These are phyloP conservation scores for Terebella lapidaria DNA, from an alignment of 2,888 invertebrate species.

Conservation along the genomic window DNA sequence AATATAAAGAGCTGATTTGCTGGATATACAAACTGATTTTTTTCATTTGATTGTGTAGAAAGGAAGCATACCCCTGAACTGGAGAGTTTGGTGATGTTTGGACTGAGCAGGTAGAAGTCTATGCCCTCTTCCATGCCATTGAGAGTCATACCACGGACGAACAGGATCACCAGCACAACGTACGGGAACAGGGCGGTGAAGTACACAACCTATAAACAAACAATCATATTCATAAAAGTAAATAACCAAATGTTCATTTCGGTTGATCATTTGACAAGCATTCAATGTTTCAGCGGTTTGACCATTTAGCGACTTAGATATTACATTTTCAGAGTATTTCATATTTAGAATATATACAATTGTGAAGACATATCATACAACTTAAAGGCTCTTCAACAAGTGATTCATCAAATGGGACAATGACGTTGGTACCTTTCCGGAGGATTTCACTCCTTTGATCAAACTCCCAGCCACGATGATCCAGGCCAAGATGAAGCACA, in stretches of 20 bases:
- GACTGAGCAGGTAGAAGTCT: constrained; percentile 37
- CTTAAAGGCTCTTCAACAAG: no score
- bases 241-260: no score
- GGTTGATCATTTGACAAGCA: no score
- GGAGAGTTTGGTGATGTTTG: not conserved
- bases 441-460: constrained; percentile 23
- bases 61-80: not conserved
- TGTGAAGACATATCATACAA: no score
- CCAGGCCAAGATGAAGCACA: constrained; percentile 21
- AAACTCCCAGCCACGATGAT: constrained; percentile 16
- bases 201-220: constrained; percentile 35
- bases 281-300: not conserved
- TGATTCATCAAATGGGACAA: no score
- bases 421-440: constrained; percentile 27
- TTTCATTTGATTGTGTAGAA: no score
- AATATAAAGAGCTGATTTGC: no score
- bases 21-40: no score
- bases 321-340: not conserved
- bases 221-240: not conserved
- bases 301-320: not conserved
- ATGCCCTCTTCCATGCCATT: constrained; percentile 38
- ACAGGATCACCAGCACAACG: constrained; percentile 43
- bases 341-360: no score
- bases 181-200: constrained; percentile 49
- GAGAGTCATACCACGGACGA: constrained; percentile 44